Evolutionary conservation across 2,888 invertebrate species (phyloP).

Genomic region (Polyommatus icarus): DNA sequence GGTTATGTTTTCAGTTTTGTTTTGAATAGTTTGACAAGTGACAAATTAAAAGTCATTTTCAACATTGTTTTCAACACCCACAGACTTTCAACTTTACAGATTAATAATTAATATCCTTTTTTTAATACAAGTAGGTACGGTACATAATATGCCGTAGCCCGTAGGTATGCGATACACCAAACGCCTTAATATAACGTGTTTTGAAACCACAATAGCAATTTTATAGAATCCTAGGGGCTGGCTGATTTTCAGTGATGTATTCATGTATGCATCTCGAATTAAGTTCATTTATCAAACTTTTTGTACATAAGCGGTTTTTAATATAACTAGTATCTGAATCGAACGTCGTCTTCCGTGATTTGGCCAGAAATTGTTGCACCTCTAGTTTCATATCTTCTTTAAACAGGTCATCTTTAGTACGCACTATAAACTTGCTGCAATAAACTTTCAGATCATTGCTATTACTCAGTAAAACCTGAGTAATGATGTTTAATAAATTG

Average conservation of each 20-base stretch:
- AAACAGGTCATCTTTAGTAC: conserved; percentile 57
- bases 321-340: background rate
- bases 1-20: too few species aligned
- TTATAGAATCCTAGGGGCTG: too few species aligned
- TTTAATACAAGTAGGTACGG: too few species aligned
- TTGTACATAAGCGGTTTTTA: background rate
- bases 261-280: conserved; percentile 48
- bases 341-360: conserved; percentile 37
- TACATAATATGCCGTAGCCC: too few species aligned
- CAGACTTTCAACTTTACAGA: too few species aligned
- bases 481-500: conserved; percentile 57
- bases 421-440: conserved; percentile 63
- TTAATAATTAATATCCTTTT: too few species aligned
- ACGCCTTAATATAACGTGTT: too few species aligned
- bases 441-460: conserved; percentile 59
- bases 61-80: too few species aligned
- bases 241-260: conserved; percentile 41
- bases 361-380: conserved; percentile 56
- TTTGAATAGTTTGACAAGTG: too few species aligned
- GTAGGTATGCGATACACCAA: too few species aligned
- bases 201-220: too few species aligned
- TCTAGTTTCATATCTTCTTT: conserved; percentile 58
- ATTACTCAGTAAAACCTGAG: conserved; percentile 60
- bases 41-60: too few species aligned
- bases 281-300: background rate